A percentile compares a stretch with the other conserved stretches of the same genome.
Evolutionary conservation across 2,113 vertebrate genomes (phyloP).

Genomic region (Nettapus auritus): DNA sequence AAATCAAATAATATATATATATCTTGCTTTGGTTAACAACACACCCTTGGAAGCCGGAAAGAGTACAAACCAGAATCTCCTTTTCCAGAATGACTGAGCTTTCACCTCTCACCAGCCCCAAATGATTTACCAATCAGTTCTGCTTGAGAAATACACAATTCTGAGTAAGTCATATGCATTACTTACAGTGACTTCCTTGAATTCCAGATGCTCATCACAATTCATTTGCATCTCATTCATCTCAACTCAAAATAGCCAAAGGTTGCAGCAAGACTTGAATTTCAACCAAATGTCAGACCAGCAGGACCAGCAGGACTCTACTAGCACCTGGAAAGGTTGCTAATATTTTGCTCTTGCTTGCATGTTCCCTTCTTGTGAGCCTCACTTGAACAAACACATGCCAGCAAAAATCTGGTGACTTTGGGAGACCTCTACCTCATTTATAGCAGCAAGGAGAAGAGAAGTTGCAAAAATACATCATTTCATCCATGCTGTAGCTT

Average conservation of each 20-base stretch:
- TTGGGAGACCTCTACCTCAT: background rate
- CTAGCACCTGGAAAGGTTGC: slow-evolving; percentile 5
- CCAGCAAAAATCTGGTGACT: background rate
- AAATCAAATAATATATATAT: background rate
- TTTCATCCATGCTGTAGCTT: background rate
- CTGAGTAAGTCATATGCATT: background rate
- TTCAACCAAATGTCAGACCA: background rate
- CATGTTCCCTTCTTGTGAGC: background rate
- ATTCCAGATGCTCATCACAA: slow-evolving; percentile 40
- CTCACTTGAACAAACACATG: background rate
- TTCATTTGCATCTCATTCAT: slow-evolving; percentile 31
- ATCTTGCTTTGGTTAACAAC: background rate
- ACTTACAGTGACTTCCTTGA: slow-evolving; percentile 2
- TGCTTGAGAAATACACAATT: background rate
- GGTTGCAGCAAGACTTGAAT: background rate
- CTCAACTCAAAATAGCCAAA: background rate
- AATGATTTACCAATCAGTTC: background rate
- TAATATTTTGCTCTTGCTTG: background rate
- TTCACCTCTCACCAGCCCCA: background rate
- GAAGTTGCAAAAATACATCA: background rate
- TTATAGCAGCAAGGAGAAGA: background rate
- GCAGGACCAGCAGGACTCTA: background rate
- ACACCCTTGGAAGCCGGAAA: background rate
- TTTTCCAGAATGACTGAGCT: background rate
- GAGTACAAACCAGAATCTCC: background rate